Base-by-base conservation (phyloP, 2,888 invertebrate genomes). In the Athrips mouffetella region DNA sequence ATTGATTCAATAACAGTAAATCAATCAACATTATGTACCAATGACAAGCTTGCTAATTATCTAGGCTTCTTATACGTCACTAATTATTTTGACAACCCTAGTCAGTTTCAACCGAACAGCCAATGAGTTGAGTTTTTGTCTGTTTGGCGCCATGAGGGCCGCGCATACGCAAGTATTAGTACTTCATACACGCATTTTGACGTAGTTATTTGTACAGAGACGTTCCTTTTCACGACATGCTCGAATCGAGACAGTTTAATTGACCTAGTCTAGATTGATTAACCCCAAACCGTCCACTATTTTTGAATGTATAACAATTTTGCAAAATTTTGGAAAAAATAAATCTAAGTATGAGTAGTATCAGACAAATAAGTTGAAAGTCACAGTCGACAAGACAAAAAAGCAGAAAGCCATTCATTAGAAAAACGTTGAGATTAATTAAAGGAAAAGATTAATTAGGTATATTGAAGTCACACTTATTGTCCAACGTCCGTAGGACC, bases 381-480 rank as follows among this genome's bases (percentile, higher is more conserved):
- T 10, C 5, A 20, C 18, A 18, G 18, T 21, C 10, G 16, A 20
- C 37, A 37, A 4, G 2, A 37, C n/a, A 37, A 18, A 1, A 20
- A 16, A 21, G 20, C 20, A 18, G 2, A 37, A 37, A 37, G 1
- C 21, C 44, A 44, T 44, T 30, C 30, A 44, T 44, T 44, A 44
- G 30, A 20, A 20, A 1, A 13, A 29, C 27, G 29, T 30, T 44
- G 30, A 44, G 44, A 44, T 30, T 20, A 44, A 44, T 44, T 30
- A 30, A 29, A 20, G 42, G 30, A 30, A 44, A 44, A 44, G 44
- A 44, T 44, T 44, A 44, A 44, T 44, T 31, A 44, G 20, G 5
- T 16, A 13, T 15, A n/a, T 6, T 29, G 13, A 23, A 13, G 20
- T 1, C 40, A n/a, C n/a, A n/a, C n/a, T n/a, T 23, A 40, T 40